Base-by-base conservation (phyloP, 35 echinoderm and acorn worm species). In the Diadema setosum region DNA sequence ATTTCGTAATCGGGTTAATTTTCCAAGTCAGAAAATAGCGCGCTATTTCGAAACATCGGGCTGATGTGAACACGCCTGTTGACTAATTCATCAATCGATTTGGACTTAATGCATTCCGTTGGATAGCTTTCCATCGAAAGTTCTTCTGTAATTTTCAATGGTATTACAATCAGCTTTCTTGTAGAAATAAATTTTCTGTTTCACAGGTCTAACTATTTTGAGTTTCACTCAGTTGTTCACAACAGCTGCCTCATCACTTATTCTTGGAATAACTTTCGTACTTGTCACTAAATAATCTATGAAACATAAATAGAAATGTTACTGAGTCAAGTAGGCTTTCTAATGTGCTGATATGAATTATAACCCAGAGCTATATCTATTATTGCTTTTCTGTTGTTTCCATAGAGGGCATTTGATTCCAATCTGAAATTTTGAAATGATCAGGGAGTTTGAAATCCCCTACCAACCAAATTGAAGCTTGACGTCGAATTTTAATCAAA, bases 361-460 rank as follows among this genome's bases (percentile, higher is more conserved):
- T 93, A 86, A 36, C 83, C 85, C 14, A 82, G 32, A 45, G 34
- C 59, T 69, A 41, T 73, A 41, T 87, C 75, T 40, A 95, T 87
- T 88, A 95, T 86, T 74, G 67, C 64, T 45, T 87, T 95, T 46
- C 93, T 91, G 14, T 82, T 83, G 40, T 42, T 60, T 57, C 83
- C 76, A 37, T 95, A 91, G n/a, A 78, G 84, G 31, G 87, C 93
- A 23, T 76, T 70, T 41, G 88, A 32, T 45, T 85, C 91, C 34
- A 95, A 91, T 29, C 2, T 58, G 42, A 89, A 46, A 36, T 70
- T 91, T 20, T 64, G 70, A 57, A 87, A 95, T 14, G 52, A 69
- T 90, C 88, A 25, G 83, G 90, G 31, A 95, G 88, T 35, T 83
- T 95, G 67, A 95, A 95, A 61, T 91, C 93, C 5, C 93, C 93